A percentile compares a stretch with the other conserved stretches of the same genome.
Evolutionary conservation across 2,797 vertebrate genomes (phyloP).

Genomic region (Cichlasoma orientale): DNA sequence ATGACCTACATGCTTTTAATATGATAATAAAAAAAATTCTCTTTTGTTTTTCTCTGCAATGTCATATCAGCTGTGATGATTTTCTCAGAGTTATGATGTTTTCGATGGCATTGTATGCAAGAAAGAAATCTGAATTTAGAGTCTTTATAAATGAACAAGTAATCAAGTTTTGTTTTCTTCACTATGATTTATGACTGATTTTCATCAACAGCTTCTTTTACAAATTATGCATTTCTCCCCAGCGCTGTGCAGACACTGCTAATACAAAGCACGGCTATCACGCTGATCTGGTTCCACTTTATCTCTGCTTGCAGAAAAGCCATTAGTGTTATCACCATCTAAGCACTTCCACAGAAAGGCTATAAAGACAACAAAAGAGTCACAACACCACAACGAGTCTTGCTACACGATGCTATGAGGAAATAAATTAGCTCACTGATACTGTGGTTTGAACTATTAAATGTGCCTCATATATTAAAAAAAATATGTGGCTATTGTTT

Average conservation of each 20-base stretch:
- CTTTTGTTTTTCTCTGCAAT: too few relatives aligned
- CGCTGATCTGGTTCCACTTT: conserved; percentile 9
- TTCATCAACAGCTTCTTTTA: not conserved
- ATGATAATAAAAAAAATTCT: not conserved
- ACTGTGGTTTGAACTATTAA: conserved; percentile 16
- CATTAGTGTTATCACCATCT: not conserved
- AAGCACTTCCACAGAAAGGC: conserved; percentile 5
- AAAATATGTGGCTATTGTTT: conserved; percentile 17
- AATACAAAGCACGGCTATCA: not conserved
- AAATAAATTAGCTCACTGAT: conserved; percentile 33
- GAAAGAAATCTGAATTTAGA: not conserved
- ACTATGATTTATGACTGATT: not conserved
- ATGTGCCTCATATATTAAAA: conserved; percentile 14
- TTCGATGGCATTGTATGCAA: too few relatives aligned
- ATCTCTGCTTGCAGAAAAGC: conserved; percentile 9
- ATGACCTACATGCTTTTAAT: not conserved
- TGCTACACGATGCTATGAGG: conserved; percentile 61
- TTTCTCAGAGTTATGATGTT: too few relatives aligned
- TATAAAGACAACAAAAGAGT: conserved; percentile 24
- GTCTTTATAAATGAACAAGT: not conserved
- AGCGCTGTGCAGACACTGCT: conserved; percentile 7
- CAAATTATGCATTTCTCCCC: not conserved
- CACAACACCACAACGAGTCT: conserved; percentile 32
- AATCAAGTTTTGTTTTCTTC: not conserved
- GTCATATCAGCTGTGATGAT: too few relatives aligned